Conservation (phyloP, 1,140 invertebrate species). For the Bombus soroeensis region DNA sequence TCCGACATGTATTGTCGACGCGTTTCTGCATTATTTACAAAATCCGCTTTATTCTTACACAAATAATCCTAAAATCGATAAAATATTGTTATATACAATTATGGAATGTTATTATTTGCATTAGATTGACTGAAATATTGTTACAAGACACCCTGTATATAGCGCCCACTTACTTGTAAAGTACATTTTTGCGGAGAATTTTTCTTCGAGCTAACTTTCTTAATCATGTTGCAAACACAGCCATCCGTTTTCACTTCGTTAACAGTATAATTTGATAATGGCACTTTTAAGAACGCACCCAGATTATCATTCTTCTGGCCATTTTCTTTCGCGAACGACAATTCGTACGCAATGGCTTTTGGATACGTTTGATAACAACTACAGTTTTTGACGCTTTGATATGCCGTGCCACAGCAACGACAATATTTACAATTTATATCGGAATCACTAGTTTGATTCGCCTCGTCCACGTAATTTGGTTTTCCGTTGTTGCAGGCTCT, state of each 20-base stretch:
- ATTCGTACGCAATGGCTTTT: conserved; percentile 79
- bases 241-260: conserved; percentile 51
- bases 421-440: conserved; percentile 70
- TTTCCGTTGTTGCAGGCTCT: conserved; percentile 32
- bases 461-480: conserved; percentile 37
- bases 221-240: conserved; percentile 66
- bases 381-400: conserved; percentile 70
- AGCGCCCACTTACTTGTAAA: conserved; percentile 64
- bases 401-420: conserved; percentile 71
- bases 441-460: conserved; percentile 20
- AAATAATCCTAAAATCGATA: conserved; percentile 78
- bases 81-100: background rate
- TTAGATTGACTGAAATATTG: no score
- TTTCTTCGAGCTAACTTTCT: conserved; percentile 37
- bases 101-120: no score
- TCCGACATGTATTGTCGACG: conserved; percentile 79
- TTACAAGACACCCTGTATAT: no score
- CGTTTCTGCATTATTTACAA: conserved; percentile 78
- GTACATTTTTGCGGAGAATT: conserved; percentile 59
- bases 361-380: conserved; percentile 72
- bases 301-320: conserved; percentile 33
- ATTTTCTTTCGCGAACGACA: conserved; percentile 72
- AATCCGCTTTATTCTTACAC: conserved; percentile 77
- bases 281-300: conserved; percentile 33
- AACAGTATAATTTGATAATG: conserved; percentile 45